These are phyloP conservation scores for Chlorodrepanis virens DNA, from an alignment of 2,113 vertebrate species.

Conservation along the genomic window DNA sequence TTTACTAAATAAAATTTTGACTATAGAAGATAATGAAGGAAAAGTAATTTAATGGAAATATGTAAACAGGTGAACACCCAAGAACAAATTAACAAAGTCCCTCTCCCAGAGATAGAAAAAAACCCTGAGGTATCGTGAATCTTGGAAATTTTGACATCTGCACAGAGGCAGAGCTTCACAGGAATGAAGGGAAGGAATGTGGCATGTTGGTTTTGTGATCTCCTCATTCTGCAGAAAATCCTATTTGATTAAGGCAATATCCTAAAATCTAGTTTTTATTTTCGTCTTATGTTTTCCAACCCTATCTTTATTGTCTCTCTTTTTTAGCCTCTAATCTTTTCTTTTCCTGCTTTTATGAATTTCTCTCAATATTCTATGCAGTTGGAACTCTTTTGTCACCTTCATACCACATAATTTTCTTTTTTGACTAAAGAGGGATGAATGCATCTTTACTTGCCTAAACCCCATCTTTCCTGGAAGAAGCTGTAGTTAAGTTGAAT, in stretches of 20 bases:
- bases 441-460: background rate
- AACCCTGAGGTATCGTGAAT: rapidly evolving
- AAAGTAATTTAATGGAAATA: background rate
- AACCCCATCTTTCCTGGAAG: background rate
- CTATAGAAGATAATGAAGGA: background rate
- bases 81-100: rapidly evolving
- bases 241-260: background rate
- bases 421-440: background rate
- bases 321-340: background rate
- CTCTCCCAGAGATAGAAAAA: no score
- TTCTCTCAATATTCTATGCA: background rate
- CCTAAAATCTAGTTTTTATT: background rate
- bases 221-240: background rate
- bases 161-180: background rate
- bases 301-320: background rate
- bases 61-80: rapidly evolving
- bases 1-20: background rate
- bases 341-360: background rate
- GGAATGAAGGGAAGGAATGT: background rate
- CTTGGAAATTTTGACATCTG: background rate
- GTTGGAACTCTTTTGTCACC: background rate
- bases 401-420: background rate
- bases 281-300: background rate
- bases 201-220: background rate
- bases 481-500: background rate